Conservation (phyloP, 2,113 vertebrate species). For the Murina feae region DNA sequence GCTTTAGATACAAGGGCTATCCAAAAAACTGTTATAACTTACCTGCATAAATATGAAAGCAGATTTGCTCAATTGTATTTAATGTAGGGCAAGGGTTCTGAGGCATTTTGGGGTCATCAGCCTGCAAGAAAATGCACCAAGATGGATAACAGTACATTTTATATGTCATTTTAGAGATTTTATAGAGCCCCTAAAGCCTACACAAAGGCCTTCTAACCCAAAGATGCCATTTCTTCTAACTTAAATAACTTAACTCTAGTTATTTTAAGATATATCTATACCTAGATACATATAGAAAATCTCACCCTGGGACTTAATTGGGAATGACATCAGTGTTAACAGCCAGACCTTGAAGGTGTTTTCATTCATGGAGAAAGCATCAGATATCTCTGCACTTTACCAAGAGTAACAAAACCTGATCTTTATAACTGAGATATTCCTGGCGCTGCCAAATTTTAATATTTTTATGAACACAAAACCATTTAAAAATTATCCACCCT, state of each 20-base stretch:
- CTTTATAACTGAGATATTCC: constrained; percentile 5
- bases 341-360: constrained; percentile 60
- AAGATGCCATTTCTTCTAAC: neutral
- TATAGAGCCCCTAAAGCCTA: neutral
- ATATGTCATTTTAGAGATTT: neutral
- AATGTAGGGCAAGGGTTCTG: neutral
- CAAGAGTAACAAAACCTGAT: constrained; percentile 50
- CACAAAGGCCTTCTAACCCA: neutral
- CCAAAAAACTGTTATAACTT: neutral
- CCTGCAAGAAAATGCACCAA: neutral
- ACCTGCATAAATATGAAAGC: neutral
- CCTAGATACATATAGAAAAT: constrained; percentile 48
- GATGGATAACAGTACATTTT: neutral
- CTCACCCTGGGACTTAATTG: constrained; percentile 52
- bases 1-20: neutral
- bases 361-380: constrained; percentile 43
- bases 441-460: constrained; percentile 62
- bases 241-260: neutral
- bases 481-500: constrained; percentile 45
- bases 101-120: neutral
- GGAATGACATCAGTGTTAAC: neutral
- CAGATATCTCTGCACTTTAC: constrained; percentile 47
- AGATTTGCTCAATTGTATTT: neutral
- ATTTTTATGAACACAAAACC: constrained; percentile 28
- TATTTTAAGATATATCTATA: constrained; percentile 25